Conservation (phyloP, 53 echinoderm and acorn worm species). For the Luidia sarsii region DNA sequence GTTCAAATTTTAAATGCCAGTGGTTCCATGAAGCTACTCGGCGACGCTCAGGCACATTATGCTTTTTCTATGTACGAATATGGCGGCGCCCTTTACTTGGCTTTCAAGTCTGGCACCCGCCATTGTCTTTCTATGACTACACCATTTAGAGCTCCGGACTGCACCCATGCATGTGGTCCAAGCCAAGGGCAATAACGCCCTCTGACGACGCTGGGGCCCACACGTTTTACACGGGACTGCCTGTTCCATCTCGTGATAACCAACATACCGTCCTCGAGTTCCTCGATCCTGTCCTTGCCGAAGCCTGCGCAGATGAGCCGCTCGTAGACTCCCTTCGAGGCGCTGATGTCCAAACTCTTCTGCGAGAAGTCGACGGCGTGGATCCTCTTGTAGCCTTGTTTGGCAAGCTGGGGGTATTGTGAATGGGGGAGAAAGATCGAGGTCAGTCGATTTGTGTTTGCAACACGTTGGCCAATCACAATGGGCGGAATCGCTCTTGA, state of each 20-base stretch:
- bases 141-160: not conserved
- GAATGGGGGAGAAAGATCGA: not conserved
- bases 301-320: conserved; percentile 12
- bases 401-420: conserved; percentile 1
- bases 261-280: conserved; percentile 5
- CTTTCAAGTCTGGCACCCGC: no score
- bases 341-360: conserved; percentile 32
- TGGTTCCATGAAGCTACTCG: no score
- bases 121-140: not conserved
- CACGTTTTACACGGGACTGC: no score
- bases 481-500: no score
- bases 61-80: no score
- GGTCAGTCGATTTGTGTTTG: not conserved
- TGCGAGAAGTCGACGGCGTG: conserved; percentile 27
- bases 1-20: no score
- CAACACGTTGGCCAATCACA: no score
- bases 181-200: not conserved
- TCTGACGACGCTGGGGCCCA: no score
- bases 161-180: not conserved
- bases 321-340: conserved; percentile 38
- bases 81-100: no score
- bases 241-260: no score
- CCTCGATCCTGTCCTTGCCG: conserved; percentile 2
- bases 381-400: conserved; percentile 24
- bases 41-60: no score